phyloP scores from a whole-genome alignment of 2,888 invertebrate genomes.

The Macrostomum cliftonense region DNA sequence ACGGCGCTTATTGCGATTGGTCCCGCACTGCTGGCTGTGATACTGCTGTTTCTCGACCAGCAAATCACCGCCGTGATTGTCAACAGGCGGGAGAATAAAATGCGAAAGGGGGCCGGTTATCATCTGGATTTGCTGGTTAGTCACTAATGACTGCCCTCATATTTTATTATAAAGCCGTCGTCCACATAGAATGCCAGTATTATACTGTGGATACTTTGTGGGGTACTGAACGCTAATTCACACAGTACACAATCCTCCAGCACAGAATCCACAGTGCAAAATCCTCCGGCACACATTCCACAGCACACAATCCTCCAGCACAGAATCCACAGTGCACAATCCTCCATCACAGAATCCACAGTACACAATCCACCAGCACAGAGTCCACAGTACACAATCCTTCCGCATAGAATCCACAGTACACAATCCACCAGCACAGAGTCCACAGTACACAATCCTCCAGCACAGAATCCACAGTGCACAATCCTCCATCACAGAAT shows the following conservation, averaged over 20 bases:
- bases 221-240: no score
- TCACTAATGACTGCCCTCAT: no score
- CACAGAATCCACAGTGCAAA: neutral
- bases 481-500: neutral
- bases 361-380: no score
- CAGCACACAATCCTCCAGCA: no score
- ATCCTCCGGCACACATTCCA: neutral
- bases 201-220: no score
- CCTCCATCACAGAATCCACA: neutral
- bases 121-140: slow-evolving; percentile 72
- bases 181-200: no score
- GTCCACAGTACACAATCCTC: no score
- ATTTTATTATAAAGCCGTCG: no score
- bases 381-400: no score
- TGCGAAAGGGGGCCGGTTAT: slow-evolving; percentile 84
- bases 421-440: neutral
- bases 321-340: neutral
- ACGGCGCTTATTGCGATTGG: slow-evolving; percentile 60
- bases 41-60: slow-evolving; percentile 97
- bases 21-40: slow-evolving; percentile 80
- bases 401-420: neutral
- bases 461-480: neutral
- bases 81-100: slow-evolving; percentile 87
- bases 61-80: slow-evolving; percentile 97
- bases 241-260: no score